Conservation (phyloP, 2,888 invertebrate species). For the Eudasyphora cyanicolor region DNA sequence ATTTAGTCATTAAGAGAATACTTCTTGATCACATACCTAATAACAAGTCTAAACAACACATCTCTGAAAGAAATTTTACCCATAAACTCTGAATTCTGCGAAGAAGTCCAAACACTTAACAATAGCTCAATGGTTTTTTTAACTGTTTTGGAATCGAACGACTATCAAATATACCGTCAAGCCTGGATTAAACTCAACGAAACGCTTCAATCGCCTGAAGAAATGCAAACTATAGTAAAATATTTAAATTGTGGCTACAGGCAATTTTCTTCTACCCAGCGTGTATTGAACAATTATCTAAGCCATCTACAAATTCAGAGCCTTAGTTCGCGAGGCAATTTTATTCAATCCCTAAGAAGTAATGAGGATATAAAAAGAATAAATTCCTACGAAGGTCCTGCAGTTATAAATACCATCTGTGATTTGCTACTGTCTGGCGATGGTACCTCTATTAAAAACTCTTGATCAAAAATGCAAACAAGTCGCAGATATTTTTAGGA, state of each 20-base stretch:
- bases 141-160: conserved; percentile 60
- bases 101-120: conserved; percentile 71
- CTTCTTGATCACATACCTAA: conserved; percentile 71
- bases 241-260: conserved; percentile 72
- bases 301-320: conserved; percentile 71
- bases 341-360: conserved; percentile 51
- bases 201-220: conserved; percentile 30
- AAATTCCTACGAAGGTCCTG: conserved; percentile 73
- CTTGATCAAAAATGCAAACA: too few relatives aligned
- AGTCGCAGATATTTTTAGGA: too few relatives aligned
- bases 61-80: background rate
- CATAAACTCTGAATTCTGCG: conserved; percentile 71
- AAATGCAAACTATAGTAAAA: conserved; percentile 67
- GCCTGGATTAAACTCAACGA: conserved; percentile 66
- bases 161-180: conserved; percentile 64
- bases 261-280: conserved; percentile 72
- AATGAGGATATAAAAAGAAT: conserved; percentile 69
- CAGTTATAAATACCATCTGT: conserved; percentile 70
- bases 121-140: conserved; percentile 70
- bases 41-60: conserved; percentile 56
- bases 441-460: too few relatives aligned
- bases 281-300: conserved; percentile 65
- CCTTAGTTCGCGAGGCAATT: conserved; percentile 70
- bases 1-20: conserved; percentile 71
- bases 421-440: conserved; percentile 71